These are phyloP conservation scores for Meliscaeva auricollis DNA, from an alignment of 2,888 invertebrate genomes.

Conservation along the genomic window DNA sequence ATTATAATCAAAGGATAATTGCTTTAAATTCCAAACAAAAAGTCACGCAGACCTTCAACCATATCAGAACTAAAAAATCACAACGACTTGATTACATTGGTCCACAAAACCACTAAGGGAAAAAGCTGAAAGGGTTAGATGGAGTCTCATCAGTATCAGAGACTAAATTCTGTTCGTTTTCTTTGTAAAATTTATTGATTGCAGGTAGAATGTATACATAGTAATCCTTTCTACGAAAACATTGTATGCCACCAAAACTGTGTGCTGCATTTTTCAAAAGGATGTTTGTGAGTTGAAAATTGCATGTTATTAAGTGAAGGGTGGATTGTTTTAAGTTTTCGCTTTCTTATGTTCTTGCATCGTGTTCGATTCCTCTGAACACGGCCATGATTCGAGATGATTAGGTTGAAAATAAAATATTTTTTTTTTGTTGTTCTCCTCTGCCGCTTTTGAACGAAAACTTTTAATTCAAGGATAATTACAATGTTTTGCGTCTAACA, in stretches of 20 bases:
- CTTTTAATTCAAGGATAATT: constrained; percentile 70
- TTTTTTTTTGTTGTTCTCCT: background rate
- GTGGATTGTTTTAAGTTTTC: constrained; percentile 57
- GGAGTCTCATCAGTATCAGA: constrained; percentile 19
- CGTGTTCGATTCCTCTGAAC: constrained; percentile 63
- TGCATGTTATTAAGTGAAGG: constrained; percentile 76
- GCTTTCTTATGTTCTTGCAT: constrained; percentile 33
- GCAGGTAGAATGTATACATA: too few relatives aligned
- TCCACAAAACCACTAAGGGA: constrained; percentile 1
- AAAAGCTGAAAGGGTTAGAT: background rate
- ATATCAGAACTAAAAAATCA: constrained; percentile 14
- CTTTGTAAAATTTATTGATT: background rate
- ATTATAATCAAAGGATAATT: constrained; percentile 70
- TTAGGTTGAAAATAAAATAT: constrained; percentile 30
- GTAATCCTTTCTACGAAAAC: constrained; percentile 30
- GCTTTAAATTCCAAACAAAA: constrained; percentile 48
- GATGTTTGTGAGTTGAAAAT: constrained; percentile 74
- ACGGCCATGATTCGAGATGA: constrained; percentile 62
- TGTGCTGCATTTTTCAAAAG: constrained; percentile 53
- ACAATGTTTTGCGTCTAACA: constrained; percentile 72
- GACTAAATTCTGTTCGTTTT: background rate
- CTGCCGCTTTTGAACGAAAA: constrained; percentile 1
- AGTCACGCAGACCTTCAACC: constrained; percentile 25
- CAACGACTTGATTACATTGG: constrained; percentile 26
- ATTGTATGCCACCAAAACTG: constrained; percentile 49